Evolutionary conservation across 1,140 invertebrate species (phyloP), one percentile per base, ranked within the genome.

Genomic region (Ptiloglossa arizonensis): DNA sequence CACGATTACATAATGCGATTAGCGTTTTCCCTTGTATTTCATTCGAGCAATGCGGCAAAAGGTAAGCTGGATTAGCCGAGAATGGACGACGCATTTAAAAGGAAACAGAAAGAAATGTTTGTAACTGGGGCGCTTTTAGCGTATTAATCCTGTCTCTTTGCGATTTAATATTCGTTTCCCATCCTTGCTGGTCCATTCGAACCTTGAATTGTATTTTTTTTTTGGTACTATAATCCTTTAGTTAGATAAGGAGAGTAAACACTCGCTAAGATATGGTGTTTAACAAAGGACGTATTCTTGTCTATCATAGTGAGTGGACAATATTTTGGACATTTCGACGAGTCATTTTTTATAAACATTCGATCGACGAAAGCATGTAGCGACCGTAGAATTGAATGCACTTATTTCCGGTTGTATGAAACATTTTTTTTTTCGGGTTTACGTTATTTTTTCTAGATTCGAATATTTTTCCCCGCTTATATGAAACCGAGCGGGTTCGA

Each of bases 51-150:
- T 41, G 22, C 29, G 41, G 62, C 64, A 38, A 32, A 38, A 68
- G 52, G 67, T 75, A 75, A 75, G 73, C 73, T 27, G 73, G 73
- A 75, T 75, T 68, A 68, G 73, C 63, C 29, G 52, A 22, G n/a
- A 62, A 71, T 50, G 56, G 41, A 62, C 69, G 69, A 24, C 15
- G 35, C 64, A 27, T 75, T 75, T 59, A 68, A 75, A 68, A 68
- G 73, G 73, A 57, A 75, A 73, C 59, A 59, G 52, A 41, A 57
- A 68, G 46, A 38, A 75, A 67, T 19, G 52, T 24, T 59, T 70
- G 52, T 54, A 54, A 75, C 27, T 41, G 15, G 62, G 48, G 50
- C 62, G 62, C 38, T 75, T 75, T 75, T 57, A 59, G n/a, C 52
- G 35, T 41, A 35, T 75, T 57, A 48, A 48, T 57, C 38, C 27